A percentile compares a stretch with the other conserved stretches of the same genome.
Evolutionary conservation across 2,888 invertebrate species (phyloP).

Genomic region (Tenthredo scrophulariae): DNA sequence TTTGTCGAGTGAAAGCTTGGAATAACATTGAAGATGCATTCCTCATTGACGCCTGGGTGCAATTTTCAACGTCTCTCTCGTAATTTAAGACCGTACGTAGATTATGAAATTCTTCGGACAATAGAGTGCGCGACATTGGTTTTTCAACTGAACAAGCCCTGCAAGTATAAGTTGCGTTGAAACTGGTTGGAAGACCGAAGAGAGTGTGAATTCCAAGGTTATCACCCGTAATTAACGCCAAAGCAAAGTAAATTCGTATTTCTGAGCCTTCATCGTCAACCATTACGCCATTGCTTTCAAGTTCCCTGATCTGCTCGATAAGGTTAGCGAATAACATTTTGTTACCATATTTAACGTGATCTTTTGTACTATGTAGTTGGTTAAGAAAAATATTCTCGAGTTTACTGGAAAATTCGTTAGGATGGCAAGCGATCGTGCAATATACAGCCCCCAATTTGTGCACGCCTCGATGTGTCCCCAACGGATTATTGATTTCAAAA

Average conservation of each 20-base stretch:
- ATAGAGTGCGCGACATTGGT: slow-evolving; percentile 13
- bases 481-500: slow-evolving; percentile 61
- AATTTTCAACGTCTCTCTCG: slow-evolving; percentile 28
- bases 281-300: slow-evolving; percentile 56
- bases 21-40: slow-evolving; percentile 59
- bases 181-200: slow-evolving; percentile 55
- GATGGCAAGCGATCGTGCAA: slow-evolving; percentile 56
- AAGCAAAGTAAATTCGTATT: slow-evolving; percentile 51
- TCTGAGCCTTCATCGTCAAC: slow-evolving; percentile 49
- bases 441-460: slow-evolving; percentile 61
- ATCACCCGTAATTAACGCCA: slow-evolving; percentile 56
- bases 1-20: slow-evolving; percentile 56
- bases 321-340: slow-evolving; percentile 55
- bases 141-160: slow-evolving; percentile 55
- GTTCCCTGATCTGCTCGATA: slow-evolving; percentile 55
- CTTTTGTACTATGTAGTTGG: slow-evolving; percentile 58
- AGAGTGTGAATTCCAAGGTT: slow-evolving; percentile 56
- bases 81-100: slow-evolving; percentile 14
- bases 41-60: slow-evolving; percentile 53
- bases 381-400: slow-evolving; percentile 61
- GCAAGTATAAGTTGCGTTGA: slow-evolving; percentile 56
- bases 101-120: neutral
- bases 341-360: slow-evolving; percentile 57
- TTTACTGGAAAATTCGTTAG: slow-evolving; percentile 55
- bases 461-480: slow-evolving; percentile 57